These are phyloP conservation scores for Rachycentron canadum DNA, from an alignment of 2,797 vertebrate genomes.

Conservation along the genomic window DNA sequence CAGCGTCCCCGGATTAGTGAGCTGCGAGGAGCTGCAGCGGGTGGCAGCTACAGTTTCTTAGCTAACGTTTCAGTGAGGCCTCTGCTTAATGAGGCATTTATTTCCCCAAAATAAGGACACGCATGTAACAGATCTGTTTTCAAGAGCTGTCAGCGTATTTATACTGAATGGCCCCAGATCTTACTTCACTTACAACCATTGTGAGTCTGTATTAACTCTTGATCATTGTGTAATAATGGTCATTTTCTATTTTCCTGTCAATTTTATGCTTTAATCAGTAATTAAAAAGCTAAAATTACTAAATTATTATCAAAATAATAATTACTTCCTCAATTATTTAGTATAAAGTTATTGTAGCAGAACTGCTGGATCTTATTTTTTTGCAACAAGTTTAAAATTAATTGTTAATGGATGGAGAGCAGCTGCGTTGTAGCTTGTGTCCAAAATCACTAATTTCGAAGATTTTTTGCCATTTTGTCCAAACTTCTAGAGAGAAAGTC, in stretches of 20 bases:
- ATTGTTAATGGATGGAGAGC: background rate
- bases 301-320: background rate
- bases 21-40: slow-evolving; percentile 45
- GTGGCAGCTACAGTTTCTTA: slow-evolving; percentile 14
- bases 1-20: slow-evolving; percentile 62
- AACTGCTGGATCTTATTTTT: background rate
- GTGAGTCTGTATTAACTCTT: background rate
- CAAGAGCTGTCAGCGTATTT: slow-evolving; percentile 40
- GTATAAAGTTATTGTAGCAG: background rate
- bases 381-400: too few relatives aligned
- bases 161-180: background rate
- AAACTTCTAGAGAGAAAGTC: too few relatives aligned
- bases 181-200: slow-evolving; percentile 2
- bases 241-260: background rate
- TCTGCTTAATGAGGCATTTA: slow-evolving; percentile 75
- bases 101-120: slow-evolving; percentile 37
- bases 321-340: background rate
- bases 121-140: slow-evolving; percentile 30
- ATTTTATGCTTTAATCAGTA: background rate
- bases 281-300: background rate
- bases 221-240: background rate
- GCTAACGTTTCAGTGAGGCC: slow-evolving; percentile 55
- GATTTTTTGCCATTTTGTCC: too few relatives aligned
- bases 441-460: background rate
- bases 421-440: background rate